Conservation (phyloP, 1,140 invertebrate genomes). For the Myzus persicae region DNA sequence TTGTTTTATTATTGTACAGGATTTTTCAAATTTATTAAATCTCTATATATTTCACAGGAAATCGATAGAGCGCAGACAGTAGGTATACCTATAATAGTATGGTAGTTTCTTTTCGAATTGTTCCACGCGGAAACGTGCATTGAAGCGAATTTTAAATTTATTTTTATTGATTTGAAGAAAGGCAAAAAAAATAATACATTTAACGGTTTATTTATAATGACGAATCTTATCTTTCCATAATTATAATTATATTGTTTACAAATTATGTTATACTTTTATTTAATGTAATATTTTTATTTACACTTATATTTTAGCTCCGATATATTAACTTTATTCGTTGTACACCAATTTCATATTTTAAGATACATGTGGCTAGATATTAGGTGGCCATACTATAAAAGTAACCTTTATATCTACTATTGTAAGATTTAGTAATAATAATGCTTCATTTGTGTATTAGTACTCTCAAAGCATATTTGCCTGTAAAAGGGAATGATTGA, state of each 20-base stretch:
- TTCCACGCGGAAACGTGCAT: neutral
- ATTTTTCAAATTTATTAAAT: neutral
- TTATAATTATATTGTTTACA: neutral
- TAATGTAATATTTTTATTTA: neutral
- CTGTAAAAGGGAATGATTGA: too few relatives aligned
- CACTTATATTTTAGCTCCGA: neutral
- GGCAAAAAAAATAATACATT: neutral
- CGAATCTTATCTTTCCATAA: neutral
- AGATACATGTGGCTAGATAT: too few relatives aligned
- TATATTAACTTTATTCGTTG: neutral
- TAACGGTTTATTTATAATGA: neutral
- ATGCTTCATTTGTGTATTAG: too few relatives aligned
- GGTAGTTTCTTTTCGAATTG: neutral
- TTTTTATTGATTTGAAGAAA: slow-evolving; percentile 4
- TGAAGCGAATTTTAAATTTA: neutral
- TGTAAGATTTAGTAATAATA: neutral
- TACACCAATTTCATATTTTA: neutral
- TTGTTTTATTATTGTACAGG: neutral
- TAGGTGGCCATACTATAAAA: neutral
- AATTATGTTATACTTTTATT: neutral
- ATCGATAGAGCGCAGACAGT: neutral
- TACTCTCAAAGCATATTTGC: neutral
- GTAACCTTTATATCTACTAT: too few relatives aligned
- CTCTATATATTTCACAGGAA: neutral
- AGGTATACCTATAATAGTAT: neutral